Evolutionary conservation across 2,797 vertebrate species (phyloP), one percentile per base, ranked within the genome.

Genomic region (Benthosema pterotum): DNA sequence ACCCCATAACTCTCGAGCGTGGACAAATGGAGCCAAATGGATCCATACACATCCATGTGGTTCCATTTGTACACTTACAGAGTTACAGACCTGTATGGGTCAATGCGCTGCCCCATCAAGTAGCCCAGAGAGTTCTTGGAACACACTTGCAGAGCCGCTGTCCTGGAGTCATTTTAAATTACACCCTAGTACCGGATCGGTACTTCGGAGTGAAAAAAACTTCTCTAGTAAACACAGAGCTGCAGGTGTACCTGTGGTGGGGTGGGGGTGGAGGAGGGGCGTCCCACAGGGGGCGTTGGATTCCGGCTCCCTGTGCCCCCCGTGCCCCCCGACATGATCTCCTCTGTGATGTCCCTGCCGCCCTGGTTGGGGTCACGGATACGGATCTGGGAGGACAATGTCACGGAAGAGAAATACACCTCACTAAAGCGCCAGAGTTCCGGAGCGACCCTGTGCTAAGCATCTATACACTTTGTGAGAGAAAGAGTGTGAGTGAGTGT

Each of bases 331-430:
- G 96, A 96, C 97, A 99, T 96, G 77, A 99, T 99, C 88, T 99
- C 98, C 79, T 99, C 98, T 0, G 98, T 99, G 90, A 99, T 97
- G 76, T 99, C 98, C 90, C 91, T 95, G 76, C 98, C 98, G 18
- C 97, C 97, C 87, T 98, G 98, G 89, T 97, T 99, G 62, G 97
- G 98, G 91, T 99, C 98, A 66, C 98, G 93, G 83, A 99, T 99
- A 80, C 98, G 95, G 91, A 99, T 99, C 98, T 99, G 79, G 0
- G 67, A 85, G 79, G 73, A 88, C 84, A 90, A 87, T 78, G 74
- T 68, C 58, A 67, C 78, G 74, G 78, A 87, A 38, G 32, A 38
- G 42, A 73, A 71, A 82, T 54, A 84, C 48, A 78, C 57, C 83
- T 83, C 70, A 89, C 88, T 89, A 83, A 85, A 89, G 87, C 76